phyloP scores from a whole-genome alignment of 1,140 invertebrate genomes.

The Eumeta japonica region DNA sequence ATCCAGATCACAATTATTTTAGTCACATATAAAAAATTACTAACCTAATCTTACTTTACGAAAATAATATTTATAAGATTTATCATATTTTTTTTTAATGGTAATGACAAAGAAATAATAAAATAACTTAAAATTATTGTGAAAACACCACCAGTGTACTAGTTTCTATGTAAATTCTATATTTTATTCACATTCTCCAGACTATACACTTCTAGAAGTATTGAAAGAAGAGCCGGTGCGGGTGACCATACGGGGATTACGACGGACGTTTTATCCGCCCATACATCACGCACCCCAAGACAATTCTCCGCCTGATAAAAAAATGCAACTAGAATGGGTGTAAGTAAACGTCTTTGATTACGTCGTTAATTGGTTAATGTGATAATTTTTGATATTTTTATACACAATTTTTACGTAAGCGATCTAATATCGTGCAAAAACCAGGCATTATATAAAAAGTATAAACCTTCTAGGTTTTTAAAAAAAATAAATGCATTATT shows the following conservation, averaged over 20 bases:
- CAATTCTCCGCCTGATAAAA: constrained; percentile 81
- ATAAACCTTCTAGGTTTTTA: too few relatives aligned
- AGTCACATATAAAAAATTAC: too few relatives aligned
- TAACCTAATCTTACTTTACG: too few relatives aligned
- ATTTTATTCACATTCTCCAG: constrained; percentile 43
- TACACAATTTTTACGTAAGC: not conserved
- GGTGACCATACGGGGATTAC: constrained; percentile 79
- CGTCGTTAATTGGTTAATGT: not conserved
- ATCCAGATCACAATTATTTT: too few relatives aligned
- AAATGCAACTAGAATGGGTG: constrained; percentile 89
- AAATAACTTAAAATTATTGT: too few relatives aligned
- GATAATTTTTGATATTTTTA: not conserved
- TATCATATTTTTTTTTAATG: too few relatives aligned
- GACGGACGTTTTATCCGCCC: constrained; percentile 85
- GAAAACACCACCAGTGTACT: too few relatives aligned
- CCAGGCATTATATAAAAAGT: too few relatives aligned
- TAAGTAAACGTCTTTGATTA: constrained; percentile 48
- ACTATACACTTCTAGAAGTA: constrained; percentile 80
- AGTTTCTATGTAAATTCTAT: too few relatives aligned
- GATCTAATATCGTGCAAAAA: not conserved
- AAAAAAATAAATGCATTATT: too few relatives aligned
- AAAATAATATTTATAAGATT: too few relatives aligned
- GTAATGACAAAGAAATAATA: too few relatives aligned
- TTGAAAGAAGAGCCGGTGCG: constrained; percentile 79
- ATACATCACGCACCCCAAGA: constrained; percentile 77